Evolutionary conservation across 1,140 invertebrate species (phyloP).

Genomic region (Danaus plexippus): DNA sequence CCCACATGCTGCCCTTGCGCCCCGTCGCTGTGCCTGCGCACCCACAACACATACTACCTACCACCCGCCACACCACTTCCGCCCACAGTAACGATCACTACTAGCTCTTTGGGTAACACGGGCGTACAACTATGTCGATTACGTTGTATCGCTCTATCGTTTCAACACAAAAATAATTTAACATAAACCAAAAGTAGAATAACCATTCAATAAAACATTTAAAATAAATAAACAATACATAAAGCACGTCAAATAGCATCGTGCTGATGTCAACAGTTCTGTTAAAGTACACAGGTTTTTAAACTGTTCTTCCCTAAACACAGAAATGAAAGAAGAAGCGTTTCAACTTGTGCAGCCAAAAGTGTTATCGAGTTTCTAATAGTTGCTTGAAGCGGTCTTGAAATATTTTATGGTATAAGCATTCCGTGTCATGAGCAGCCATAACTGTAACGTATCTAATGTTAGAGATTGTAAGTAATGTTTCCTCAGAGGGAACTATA

Average conservation of each 20-base stretch:
- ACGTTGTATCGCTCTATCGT: conserved; percentile 19
- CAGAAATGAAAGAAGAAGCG: conserved; percentile 68
- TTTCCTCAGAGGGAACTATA: conserved; percentile 34
- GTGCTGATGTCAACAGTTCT: conserved; percentile 59
- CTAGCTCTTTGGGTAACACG: conserved; percentile 10
- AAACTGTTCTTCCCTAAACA: conserved; percentile 60
- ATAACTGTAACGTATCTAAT: conserved; percentile 36
- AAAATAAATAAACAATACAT: conserved; percentile 64
- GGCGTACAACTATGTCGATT: conserved; percentile 17
- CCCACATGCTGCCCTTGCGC: conserved; percentile 71
- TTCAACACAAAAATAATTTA: conserved; percentile 22
- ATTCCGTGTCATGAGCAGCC: conserved; percentile 68
- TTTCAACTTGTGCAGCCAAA: conserved; percentile 68
- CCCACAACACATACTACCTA: conserved; percentile 30
- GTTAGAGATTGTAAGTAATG: conserved; percentile 26
- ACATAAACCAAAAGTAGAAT: conserved; percentile 41
- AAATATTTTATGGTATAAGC: conserved; percentile 60
- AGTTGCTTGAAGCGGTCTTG: conserved; percentile 63
- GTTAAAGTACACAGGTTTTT: conserved; percentile 46
- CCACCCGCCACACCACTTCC: conserved; percentile 17
- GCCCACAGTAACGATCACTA: conserved; percentile 4
- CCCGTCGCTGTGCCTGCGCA: conserved; percentile 57
- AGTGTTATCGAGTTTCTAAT: conserved; percentile 68
- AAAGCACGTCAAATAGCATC: conserved; percentile 71
- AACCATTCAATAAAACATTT: conserved; percentile 63